A percentile compares a stretch with the other conserved stretches of the same genome.
These are phyloP conservation scores for Oreonectes daqikongensis DNA, from an alignment of 2,797 vertebrate genomes.

Conservation along the genomic window DNA sequence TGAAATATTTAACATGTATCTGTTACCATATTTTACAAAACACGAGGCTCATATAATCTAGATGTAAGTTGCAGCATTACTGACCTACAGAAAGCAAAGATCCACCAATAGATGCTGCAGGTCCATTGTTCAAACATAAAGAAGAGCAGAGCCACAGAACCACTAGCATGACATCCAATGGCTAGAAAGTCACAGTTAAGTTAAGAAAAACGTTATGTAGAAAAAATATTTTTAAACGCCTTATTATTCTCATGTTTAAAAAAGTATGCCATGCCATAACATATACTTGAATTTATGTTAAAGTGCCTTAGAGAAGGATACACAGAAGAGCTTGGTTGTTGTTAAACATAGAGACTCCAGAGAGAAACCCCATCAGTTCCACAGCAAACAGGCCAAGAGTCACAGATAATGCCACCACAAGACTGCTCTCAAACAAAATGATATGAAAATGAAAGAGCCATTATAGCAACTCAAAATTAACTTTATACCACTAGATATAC, in stretches of 20 bases:
- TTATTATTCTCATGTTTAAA: no score
- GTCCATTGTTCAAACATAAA: constrained; percentile 85
- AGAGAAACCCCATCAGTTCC: constrained; percentile 87
- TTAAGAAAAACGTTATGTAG: no score
- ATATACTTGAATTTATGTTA: background rate
- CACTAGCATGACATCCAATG: constrained; percentile 78
- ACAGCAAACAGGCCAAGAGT: constrained; percentile 84
- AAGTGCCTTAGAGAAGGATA: constrained; percentile 79
- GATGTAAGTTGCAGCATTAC: constrained; percentile 51
- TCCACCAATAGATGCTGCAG: constrained; percentile 68
- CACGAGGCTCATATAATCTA: background rate
- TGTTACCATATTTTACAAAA: no score
- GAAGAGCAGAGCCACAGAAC: constrained; percentile 79
- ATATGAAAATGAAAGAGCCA: background rate
- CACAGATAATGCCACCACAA: constrained; percentile 82
- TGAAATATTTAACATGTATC: background rate
- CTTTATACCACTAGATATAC: background rate
- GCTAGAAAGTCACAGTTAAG: constrained; percentile 65
- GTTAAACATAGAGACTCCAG: constrained; percentile 91
- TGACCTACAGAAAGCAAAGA: constrained; percentile 78
- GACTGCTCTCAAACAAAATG: constrained; percentile 65
- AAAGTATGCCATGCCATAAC: no score
- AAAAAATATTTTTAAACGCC: no score
- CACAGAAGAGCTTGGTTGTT: constrained; percentile 86
- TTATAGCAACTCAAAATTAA: background rate